Base-by-base conservation (phyloP, 2,888 invertebrate species). In the Tubulanus polymorphus region DNA sequence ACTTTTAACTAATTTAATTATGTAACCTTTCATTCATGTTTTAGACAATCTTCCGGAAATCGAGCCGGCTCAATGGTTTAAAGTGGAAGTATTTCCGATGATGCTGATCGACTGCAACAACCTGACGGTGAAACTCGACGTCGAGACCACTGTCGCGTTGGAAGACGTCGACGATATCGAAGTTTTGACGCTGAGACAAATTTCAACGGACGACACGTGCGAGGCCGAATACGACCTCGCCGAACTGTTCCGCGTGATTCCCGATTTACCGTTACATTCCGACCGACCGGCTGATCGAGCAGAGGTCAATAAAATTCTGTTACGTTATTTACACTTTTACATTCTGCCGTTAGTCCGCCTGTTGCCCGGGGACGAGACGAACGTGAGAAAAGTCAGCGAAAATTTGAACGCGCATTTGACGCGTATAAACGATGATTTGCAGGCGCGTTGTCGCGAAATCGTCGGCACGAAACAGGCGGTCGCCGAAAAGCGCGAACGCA, bases 41-140 rank as follows among this genome's bases (percentile, higher is more conserved):
- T 41, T 23, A 41, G 41, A 41, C 23, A 23, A 23, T 15, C 41
- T 41, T 41, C 41, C 41, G 27, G 49, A 48, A 28, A 57, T 74
- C 8, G 73, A 74, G 18, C 71, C 73, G 3, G 71, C 70, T 0
- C 59, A 71, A 37, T 74, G 74, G 73, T 75, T 68, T 55, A 75
- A 75, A 62, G 64, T 68, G 10, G 57, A 69, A 46, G 61, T 72
- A 0, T 53, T 73, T 1, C 67, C 72, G 47, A 63, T 71, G 1
- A 61, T 74, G 12, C 65, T 68, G 32, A 67, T 75, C 18, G 73
- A 75, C 52, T 72, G 71, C 60, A 65, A 66, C 29, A 48, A 56
- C 6, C 54, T 67, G 23, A 56, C 57, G 18, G 63, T 73, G 10
- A 58, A 56, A 51, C 71, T 72, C 68, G 45, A 23, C 23, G 47